Base-by-base conservation (phyloP, 2,797 vertebrate species). In the Rousettus madagascariensis region DNA sequence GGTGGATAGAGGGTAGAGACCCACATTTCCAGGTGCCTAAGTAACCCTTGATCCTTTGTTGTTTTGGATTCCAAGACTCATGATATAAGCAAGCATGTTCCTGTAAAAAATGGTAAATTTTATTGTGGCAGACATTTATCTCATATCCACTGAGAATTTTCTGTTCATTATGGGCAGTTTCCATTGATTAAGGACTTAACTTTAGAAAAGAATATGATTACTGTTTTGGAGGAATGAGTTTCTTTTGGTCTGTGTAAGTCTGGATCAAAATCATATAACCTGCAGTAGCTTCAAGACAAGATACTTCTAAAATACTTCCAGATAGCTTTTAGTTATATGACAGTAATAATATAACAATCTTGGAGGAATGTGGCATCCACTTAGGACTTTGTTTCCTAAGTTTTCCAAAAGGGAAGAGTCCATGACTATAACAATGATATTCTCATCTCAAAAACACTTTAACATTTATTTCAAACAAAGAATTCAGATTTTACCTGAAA, bases 391-490 rank as follows among this genome's bases (percentile, higher is more conserved):
- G 19, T 2, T 86, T 84, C 78, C 55, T 79, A 86, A 26, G 11
- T 88, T 92, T 82, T 72, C 13, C 53, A 78, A 69, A 86, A 24
- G 53, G 13, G 1, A 17, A 57, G 30, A 71, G 8, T 92, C 5
- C 6, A 0, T 77, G 15, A 69, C 15, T 33, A 51, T 79, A 55
- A 28, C 24, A 82, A 61, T 63, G 17, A 83, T 12, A 59, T 15
- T 96, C n/a, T 85, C 30, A 53, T 92, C 41, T 95, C 26, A 57
- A 13, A n/a, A 89, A n/a, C 5, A 49, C 8, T 28, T 19, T 3
- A 49, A 36, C 2, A 16, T 15, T 53, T 69, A 80, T 97, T 96
- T 87, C 46, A 94, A 95, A 65, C 36, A 53, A 17, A 79, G 20
- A 94, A 57, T 55, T 94, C 61, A 87, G 43, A 41, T 92, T 71